A percentile compares a stretch with the other conserved stretches of the same genome.
Conservation (phyloP, 2,113 vertebrate species). For the Dissostichus mawsoni region DNA sequence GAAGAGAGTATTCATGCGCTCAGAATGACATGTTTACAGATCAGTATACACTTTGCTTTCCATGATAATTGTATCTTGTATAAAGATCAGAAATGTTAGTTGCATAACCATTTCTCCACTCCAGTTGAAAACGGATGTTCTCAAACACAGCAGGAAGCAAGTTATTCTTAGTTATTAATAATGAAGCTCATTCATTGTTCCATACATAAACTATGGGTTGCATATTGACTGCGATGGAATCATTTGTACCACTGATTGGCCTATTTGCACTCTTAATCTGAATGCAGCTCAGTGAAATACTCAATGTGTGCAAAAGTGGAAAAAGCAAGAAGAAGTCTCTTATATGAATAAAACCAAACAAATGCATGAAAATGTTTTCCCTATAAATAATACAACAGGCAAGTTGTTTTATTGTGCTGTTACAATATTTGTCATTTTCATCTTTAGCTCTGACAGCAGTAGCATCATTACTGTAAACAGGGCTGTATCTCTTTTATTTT, state of each 20-base stretch:
- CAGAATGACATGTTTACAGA: not conserved
- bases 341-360: not conserved
- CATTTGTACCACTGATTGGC: conserved; percentile 5
- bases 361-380: not conserved
- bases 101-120: not conserved
- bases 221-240: not conserved
- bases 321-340: not conserved
- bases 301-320: not conserved
- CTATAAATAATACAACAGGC: conserved; percentile 3
- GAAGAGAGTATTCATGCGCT: not conserved
- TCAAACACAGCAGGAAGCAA: conserved; percentile 20
- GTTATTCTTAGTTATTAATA: conserved; percentile 14
- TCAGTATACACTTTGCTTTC: conserved; percentile 10
- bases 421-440: not conserved
- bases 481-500: not conserved
- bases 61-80: not conserved
- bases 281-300: conserved; percentile 1
- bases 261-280: conserved; percentile 2
- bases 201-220: conserved; percentile 18
- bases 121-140: not conserved
- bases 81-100: conserved; percentile 6
- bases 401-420: not conserved
- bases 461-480: not conserved
- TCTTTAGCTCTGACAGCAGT: not conserved
- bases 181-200: conserved; percentile 26